Evolutionary conservation across 2,888 invertebrate genomes (phyloP).

Genomic region (Salticus scenicus): DNA sequence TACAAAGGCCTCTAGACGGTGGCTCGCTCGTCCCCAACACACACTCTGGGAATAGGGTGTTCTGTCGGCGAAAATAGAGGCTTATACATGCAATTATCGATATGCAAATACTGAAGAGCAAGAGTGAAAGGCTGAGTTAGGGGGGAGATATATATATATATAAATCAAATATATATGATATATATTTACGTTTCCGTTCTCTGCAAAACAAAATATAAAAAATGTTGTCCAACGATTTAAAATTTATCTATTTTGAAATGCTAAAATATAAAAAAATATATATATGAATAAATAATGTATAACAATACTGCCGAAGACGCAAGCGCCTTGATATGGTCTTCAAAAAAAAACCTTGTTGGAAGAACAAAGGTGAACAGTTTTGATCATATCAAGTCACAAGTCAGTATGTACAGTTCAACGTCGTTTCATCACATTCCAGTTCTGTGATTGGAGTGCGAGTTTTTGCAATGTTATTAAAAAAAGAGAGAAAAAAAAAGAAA

Average conservation of each 20-base stretch:
- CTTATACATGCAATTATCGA: conserved; percentile 46
- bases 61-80: conserved; percentile 49
- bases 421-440: conserved; percentile 27
- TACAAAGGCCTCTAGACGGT: conserved; percentile 43
- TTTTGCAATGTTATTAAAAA: conserved; percentile 43
- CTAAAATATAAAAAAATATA: conserved; percentile 15
- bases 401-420: conserved; percentile 40
- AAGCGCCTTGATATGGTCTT: conserved; percentile 60
- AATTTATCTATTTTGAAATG: conserved; percentile 69
- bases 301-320: conserved; percentile 51
- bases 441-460: conserved; percentile 19
- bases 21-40: conserved; percentile 45
- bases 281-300: conserved; percentile 3
- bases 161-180: conserved; percentile 49
- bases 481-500: not conserved
- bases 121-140: conserved; percentile 5
- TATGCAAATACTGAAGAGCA: conserved; percentile 9
- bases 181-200: conserved; percentile 61
- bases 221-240: conserved; percentile 61
- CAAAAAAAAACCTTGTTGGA: not conserved
- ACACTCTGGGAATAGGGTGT: conserved; percentile 44
- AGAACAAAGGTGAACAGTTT: conserved; percentile 38
- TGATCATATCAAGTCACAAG: conserved; percentile 55
- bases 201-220: conserved; percentile 45
- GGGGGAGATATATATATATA: conserved; percentile 60